These are phyloP conservation scores for Scatophagus argus DNA, from an alignment of 2,113 vertebrate genomes.

Conservation along the genomic window DNA sequence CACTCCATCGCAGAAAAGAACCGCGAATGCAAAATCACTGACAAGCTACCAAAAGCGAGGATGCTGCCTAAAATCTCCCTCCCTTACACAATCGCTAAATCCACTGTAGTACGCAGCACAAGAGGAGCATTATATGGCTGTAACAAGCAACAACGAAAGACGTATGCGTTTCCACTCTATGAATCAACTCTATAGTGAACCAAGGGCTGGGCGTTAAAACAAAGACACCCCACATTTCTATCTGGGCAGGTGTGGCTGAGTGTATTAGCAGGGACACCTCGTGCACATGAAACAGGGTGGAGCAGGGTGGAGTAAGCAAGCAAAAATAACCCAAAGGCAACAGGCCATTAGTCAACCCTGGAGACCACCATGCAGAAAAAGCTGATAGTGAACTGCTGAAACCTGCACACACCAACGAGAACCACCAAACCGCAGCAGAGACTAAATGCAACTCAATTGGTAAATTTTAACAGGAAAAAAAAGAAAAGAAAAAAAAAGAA, in stretches of 20 bases:
- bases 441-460: conserved; percentile 11
- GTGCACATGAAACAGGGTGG: conserved; percentile 46
- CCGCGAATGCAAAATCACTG: background rate
- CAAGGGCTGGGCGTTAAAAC: conserved; percentile 25
- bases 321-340: conserved; percentile 67
- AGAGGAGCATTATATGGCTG: conserved; percentile 48
- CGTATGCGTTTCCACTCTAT: conserved; percentile 37
- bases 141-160: conserved; percentile 40
- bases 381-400: conserved; percentile 32
- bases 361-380: conserved; percentile 39
- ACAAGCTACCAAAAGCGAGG: background rate
- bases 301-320: conserved; percentile 49
- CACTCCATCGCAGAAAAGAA: background rate
- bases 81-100: background rate
- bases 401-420: conserved; percentile 17
- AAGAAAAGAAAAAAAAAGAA: no score
- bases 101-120: conserved; percentile 37
- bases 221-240: conserved; percentile 65
- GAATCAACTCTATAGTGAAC: conserved; percentile 40
- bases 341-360: conserved; percentile 57
- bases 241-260: conserved; percentile 61
- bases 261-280: conserved; percentile 12
- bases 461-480: no score
- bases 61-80: background rate
- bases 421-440: conserved; percentile 4